phyloP scores from a whole-genome alignment of 2,888 invertebrate species.

The Bellardia bayeri region DNA sequence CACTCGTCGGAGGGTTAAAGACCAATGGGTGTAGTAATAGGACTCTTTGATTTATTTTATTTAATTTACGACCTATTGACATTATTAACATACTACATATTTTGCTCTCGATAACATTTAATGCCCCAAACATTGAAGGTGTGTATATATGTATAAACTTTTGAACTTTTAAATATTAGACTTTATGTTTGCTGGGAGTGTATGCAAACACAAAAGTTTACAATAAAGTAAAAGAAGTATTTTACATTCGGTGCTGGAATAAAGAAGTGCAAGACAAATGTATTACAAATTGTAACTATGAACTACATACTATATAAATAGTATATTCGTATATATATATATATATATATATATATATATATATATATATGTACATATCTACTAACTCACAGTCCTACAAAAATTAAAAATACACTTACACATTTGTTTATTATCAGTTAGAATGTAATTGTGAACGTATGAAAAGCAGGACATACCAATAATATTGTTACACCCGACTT shows the following conservation, averaged over 20 bases:
- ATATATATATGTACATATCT: background rate
- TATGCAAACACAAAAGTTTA: background rate
- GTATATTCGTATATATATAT: background rate
- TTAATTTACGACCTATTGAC: too few relatives aligned
- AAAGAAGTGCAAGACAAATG: conserved; percentile 48
- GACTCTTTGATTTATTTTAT: too few relatives aligned
- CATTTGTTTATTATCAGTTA: background rate
- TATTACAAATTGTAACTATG: conserved; percentile 38
- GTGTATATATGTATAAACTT: too few relatives aligned
- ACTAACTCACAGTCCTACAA: background rate
- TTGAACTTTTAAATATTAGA: too few relatives aligned
- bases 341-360: background rate
- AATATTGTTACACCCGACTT: too few relatives aligned
- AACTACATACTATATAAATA: background rate
- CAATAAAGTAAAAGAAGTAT: conserved; percentile 1
- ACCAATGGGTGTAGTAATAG: too few relatives aligned
- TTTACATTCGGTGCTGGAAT: conserved; percentile 9
- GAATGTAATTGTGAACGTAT: background rate
- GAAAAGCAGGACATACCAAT: too few relatives aligned
- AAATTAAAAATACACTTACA: background rate
- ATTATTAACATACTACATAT: too few relatives aligned
- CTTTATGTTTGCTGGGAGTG: background rate
- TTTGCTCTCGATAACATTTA: too few relatives aligned
- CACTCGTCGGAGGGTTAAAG: too few relatives aligned
- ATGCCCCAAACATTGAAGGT: too few relatives aligned